Evolutionary conservation across 2,113 vertebrate species (phyloP).

Genomic region (Lagopus leucura): DNA sequence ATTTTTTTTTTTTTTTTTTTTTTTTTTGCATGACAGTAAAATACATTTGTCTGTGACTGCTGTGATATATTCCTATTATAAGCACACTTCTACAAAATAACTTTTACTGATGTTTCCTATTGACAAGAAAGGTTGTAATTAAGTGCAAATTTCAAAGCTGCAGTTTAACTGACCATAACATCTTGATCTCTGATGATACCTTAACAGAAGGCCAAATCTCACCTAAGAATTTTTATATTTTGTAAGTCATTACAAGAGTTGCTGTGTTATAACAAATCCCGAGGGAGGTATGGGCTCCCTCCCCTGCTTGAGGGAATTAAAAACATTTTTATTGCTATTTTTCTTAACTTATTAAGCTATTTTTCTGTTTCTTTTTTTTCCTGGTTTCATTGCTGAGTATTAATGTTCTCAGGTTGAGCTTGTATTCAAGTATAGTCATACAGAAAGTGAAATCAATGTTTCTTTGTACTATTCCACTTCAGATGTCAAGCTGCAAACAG

Average conservation of each 20-base stretch:
- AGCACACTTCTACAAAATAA: neutral
- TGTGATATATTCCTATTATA: neutral
- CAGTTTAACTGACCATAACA: neutral
- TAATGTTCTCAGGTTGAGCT: conserved; percentile 2
- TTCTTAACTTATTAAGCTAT: neutral
- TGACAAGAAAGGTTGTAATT: neutral
- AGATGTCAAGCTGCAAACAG: neutral
- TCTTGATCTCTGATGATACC: neutral
- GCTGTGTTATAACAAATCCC: neutral
- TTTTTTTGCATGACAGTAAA: neutral
- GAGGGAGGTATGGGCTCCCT: neutral
- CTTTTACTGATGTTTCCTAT: neutral
- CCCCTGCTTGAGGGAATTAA: neutral
- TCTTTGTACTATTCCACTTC: conserved; percentile 11
- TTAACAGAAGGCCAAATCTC: neutral
- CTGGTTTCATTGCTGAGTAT: neutral
- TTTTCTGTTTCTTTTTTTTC: neutral
- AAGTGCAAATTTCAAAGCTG: conserved; percentile 2
- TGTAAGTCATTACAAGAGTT: neutral
- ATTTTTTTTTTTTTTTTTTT: neutral
- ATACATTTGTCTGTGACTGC: neutral
- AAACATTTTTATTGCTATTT: neutral
- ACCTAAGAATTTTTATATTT: neutral
- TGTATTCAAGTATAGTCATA: conserved; percentile 5
- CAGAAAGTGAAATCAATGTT: conserved; percentile 21